Conservation (phyloP, 2,888 invertebrate species). For the Epiblema foenella region DNA sequence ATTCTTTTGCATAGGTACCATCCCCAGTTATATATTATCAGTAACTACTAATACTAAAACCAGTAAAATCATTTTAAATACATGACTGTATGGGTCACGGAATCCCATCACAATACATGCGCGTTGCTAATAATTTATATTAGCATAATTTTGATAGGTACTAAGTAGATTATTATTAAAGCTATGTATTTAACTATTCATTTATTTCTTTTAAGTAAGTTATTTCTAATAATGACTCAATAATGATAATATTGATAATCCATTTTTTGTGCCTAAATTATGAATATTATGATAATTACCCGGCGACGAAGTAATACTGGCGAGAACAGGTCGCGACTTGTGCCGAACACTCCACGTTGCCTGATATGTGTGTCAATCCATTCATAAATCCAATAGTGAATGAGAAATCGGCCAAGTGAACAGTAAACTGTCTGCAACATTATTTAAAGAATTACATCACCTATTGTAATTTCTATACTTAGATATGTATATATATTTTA, state of each 20-base stretch:
- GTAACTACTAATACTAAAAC: no score
- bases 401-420: slow-evolving; percentile 18
- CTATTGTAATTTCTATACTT: neutral
- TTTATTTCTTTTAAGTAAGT: neutral
- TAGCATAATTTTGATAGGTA: no score
- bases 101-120: no score
- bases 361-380: slow-evolving; percentile 31
- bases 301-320: slow-evolving; percentile 46
- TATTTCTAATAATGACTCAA: slow-evolving; percentile 11
- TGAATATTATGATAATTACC: slow-evolving; percentile 14
- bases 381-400: slow-evolving; percentile 32
- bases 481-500: no score
- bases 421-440: neutral
- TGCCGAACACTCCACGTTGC: slow-evolving; percentile 18
- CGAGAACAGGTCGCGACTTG: slow-evolving; percentile 58
- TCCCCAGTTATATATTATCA: neutral
- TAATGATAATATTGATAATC: slow-evolving; percentile 6
- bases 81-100: no score
- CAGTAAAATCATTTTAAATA: no score
- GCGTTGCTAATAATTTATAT: no score
- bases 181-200: no score
- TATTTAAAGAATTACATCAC: neutral
- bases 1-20: neutral
- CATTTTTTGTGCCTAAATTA: neutral
- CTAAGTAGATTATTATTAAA: no score